phyloP scores from a whole-genome alignment of 2,113 vertebrate genomes.

The Ammodytes marinus region DNA sequence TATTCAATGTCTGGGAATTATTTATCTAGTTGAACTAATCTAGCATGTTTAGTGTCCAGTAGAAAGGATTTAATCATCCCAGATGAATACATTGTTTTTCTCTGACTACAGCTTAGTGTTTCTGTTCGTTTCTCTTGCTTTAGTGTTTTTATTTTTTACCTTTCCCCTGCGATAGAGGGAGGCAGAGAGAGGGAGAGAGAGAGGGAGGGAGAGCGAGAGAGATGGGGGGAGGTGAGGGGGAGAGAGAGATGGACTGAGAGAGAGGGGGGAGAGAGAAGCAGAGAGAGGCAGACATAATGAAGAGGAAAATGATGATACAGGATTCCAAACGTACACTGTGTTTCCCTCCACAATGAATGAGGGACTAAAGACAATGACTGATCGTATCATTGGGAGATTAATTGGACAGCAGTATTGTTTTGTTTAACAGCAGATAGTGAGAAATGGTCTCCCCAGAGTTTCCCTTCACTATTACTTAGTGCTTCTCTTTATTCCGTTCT shows the following conservation, averaged over 20 bases:
- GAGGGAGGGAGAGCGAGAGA: too few relatives aligned
- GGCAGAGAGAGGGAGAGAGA: too few relatives aligned
- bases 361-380: not conserved
- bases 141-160: too few relatives aligned
- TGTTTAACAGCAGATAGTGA: not conserved
- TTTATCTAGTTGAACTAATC: too few relatives aligned
- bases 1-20: too few relatives aligned
- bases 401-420: not conserved
- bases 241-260: too few relatives aligned
- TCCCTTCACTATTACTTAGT: conserved; percentile 16
- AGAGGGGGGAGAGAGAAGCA: not conserved
- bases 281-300: not conserved
- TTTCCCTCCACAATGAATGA: not conserved
- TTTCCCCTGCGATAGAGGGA: not conserved
- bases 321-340: not conserved
- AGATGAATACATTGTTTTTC: too few relatives aligned
- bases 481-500: conserved; percentile 10
- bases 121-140: too few relatives aligned
- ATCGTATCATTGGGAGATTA: not conserved
- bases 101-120: too few relatives aligned
- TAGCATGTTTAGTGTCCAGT: too few relatives aligned
- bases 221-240: too few relatives aligned
- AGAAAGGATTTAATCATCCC: too few relatives aligned
- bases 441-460: not conserved
- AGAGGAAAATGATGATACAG: conserved; percentile 4